phyloP scores from a whole-genome alignment of 2,113 vertebrate species.

The Tetraodon nigroviridis region DNA sequence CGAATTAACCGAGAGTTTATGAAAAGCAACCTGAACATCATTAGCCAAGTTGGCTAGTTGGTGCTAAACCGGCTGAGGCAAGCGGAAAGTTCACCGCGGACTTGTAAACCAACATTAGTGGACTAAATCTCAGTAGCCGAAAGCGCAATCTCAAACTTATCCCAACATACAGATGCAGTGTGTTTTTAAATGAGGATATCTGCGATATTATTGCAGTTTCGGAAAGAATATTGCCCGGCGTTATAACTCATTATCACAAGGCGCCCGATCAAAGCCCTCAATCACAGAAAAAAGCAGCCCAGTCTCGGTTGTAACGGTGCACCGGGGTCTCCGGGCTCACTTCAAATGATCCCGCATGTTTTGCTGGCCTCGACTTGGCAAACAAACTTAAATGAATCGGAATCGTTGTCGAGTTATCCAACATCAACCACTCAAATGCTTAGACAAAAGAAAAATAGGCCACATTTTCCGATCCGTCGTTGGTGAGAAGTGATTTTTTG shows the following conservation, averaged over 20 bases:
- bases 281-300: conserved; percentile 47
- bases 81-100: conserved; percentile 65
- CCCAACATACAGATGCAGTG: neutral
- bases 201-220: neutral
- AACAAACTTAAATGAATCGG: conserved; percentile 52
- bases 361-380: conserved; percentile 52
- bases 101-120: conserved; percentile 35
- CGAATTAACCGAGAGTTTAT: conserved; percentile 43
- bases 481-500: conserved; percentile 54
- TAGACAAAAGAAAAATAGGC: conserved; percentile 2
- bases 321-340: conserved; percentile 54
- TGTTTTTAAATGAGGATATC: neutral
- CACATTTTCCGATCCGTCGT: conserved; percentile 22
- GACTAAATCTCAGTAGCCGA: conserved; percentile 41
- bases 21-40: conserved; percentile 38
- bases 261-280: conserved; percentile 51
- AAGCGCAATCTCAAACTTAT: conserved; percentile 3
- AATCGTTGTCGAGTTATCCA: conserved; percentile 25
- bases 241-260: conserved; percentile 31
- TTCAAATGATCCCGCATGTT: conserved; percentile 64
- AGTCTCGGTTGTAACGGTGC: conserved; percentile 66
- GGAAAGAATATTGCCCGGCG: neutral
- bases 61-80: conserved; percentile 47
- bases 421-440: neutral
- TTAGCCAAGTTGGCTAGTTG: conserved; percentile 63